Evolutionary conservation across 2,113 vertebrate genomes (phyloP).

Genomic region (Lophura nycthemera): DNA sequence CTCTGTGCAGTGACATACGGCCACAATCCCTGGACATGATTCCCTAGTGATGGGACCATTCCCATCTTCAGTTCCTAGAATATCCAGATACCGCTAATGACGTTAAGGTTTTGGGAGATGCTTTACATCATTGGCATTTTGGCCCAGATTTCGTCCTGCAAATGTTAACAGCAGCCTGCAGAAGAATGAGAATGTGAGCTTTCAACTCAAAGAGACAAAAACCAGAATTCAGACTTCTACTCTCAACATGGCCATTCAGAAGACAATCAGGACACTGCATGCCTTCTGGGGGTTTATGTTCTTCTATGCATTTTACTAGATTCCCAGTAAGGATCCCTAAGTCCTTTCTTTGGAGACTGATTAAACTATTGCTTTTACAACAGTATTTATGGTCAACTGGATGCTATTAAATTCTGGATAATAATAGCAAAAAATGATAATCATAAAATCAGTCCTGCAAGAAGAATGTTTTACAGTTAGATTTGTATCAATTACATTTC

Average conservation of each 20-base stretch:
- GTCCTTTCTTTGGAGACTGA: neutral
- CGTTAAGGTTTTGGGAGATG: neutral
- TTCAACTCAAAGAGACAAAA: neutral
- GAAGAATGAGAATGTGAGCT: neutral
- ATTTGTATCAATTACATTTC: neutral
- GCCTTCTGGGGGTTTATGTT: neutral
- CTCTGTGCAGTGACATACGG: accelerated
- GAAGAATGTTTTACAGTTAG: neutral
- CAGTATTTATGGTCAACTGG: neutral
- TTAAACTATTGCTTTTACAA: neutral
- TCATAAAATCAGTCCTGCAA: neutral
- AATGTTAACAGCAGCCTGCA: neutral
- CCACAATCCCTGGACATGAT: neutral
- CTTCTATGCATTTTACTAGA: neutral
- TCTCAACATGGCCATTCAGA: neutral
- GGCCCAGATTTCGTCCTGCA: neutral
- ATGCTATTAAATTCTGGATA: neutral
- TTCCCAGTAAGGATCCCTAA: neutral
- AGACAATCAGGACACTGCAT: neutral
- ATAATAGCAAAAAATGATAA: neutral
- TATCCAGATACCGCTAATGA: neutral
- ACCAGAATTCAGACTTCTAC: neutral
- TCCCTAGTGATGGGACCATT: neutral
- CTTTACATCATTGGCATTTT: neutral
- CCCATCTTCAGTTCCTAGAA: neutral